Evolutionary conservation across 2,113 vertebrate genomes (phyloP).

Genomic region (Echinops telfairi): DNA sequence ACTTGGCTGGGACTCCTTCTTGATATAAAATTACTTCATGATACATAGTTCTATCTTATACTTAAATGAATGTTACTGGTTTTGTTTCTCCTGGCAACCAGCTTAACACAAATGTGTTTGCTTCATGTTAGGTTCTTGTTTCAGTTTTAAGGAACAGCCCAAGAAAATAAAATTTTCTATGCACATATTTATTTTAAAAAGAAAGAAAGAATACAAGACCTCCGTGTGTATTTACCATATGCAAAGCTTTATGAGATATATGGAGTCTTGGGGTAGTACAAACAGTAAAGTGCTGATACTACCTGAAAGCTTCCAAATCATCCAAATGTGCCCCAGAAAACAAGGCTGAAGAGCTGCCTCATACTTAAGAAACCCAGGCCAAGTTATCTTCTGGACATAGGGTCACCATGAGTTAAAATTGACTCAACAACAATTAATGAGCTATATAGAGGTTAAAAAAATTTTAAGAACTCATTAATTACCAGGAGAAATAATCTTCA

Average conservation of each 20-base stretch:
- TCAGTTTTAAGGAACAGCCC: slow-evolving; percentile 46
- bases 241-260: not conserved
- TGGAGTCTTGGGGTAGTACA: not conserved
- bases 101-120: not conserved
- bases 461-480: not conserved
- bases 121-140: slow-evolving; percentile 50
- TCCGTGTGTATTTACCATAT: not conserved
- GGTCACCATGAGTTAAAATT: not conserved
- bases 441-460: not conserved
- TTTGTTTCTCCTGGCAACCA: too few species aligned
- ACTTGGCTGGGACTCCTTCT: too few species aligned
- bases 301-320: not conserved
- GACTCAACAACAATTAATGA: not conserved
- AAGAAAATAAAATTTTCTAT: not conserved
- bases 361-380: not conserved
- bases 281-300: not conserved
- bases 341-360: not conserved
- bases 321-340: not conserved
- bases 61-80: too few species aligned
- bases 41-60: too few species aligned
- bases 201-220: not conserved
- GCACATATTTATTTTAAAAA: not conserved
- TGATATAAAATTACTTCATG: too few species aligned
- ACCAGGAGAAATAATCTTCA: not conserved
- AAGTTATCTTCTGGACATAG: not conserved